Evolutionary conservation across 2,113 vertebrate species (phyloP), one percentile per base, ranked within the genome.

Genomic region (Synchiropus splendidus): DNA sequence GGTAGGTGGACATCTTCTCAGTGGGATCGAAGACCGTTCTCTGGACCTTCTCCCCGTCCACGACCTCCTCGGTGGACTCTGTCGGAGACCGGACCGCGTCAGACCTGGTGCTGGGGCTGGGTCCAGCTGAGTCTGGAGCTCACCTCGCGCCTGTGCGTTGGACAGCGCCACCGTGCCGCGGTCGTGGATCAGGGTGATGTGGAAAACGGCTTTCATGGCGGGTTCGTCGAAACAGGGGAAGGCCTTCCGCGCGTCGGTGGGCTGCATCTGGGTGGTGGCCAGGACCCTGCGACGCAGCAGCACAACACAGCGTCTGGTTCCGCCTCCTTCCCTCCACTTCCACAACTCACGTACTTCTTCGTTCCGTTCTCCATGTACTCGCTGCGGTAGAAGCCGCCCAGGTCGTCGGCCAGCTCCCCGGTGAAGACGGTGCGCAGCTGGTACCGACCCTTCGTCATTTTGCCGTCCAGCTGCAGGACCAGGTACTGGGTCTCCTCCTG

Each of bases 331-430:
- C n/a, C n/a, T n/a, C n/a, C n/a, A n/a, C n/a, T n/a, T n/a, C n/a
- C n/a, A n/a, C n/a, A n/a, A n/a, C 12, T 1, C 6, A 72, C 90
- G 45, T 75, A 97, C 92, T 70, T 92, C 9, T 0, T 30, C 0
- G 6, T 1, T 0, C 1, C 1, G 0, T 36, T 5, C 0, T 92
- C 89, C 0, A 0, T 0, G 42, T 96, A 96, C 47, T 89, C 89
- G 1, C 92, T 97, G 60, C 91, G 83, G 48, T 97, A 97, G 79
- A 98, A 93, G 30, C 94, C 92, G 0, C 82, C 84, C 61, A 97
- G 84, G 59, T 94, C 90, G 0, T 93, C 86, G 0, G 89, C 83
- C 70, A 97, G 81, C 48, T 93, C 89, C 12, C 92, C 95, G 0
- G 10, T 18, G 45, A 95, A 98, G 2, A 0, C 0, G 0, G 64